Conservation (phyloP, 1,140 invertebrate species). For the Limonius californicus region DNA sequence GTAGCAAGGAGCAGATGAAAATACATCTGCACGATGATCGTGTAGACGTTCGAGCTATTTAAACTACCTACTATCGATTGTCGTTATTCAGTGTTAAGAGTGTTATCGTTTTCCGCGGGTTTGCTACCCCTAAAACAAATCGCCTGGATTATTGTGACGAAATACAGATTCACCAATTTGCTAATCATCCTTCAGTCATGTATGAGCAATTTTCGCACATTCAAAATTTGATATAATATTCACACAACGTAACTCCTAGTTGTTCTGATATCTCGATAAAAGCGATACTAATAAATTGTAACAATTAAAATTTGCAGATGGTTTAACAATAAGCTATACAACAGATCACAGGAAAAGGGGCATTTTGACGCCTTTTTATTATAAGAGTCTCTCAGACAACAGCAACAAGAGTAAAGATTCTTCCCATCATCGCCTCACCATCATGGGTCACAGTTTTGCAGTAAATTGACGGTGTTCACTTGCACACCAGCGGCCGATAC, state of each 20-base stretch:
- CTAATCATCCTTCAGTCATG: background rate
- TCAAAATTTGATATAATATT: too few relatives aligned
- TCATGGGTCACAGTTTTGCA: background rate
- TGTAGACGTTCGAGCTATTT: too few relatives aligned
- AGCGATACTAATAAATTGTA: slow-evolving; percentile 1
- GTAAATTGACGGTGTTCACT: slow-evolving; percentile 55
- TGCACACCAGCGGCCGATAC: slow-evolving; percentile 59
- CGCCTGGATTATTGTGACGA: background rate
- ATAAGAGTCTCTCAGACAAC: background rate
- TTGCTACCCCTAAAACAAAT: background rate
- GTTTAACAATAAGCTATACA: slow-evolving; percentile 10
- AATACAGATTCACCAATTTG: background rate
- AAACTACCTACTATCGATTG: background rate
- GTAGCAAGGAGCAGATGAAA: background rate
- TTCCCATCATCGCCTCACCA: background rate
- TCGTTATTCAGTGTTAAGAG: background rate
- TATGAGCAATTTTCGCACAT: background rate
- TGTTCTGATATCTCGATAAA: background rate
- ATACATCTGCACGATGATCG: background rate
- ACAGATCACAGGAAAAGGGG: slow-evolving; percentile 11
- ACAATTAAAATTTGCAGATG: slow-evolving; percentile 15
- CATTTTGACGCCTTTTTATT: slow-evolving; percentile 1
- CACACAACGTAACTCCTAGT: too few relatives aligned
- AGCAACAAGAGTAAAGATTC: too few relatives aligned
- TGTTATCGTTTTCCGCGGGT: background rate